Evolutionary conservation across 1,140 invertebrate genomes (phyloP).

Genomic region (Ceratitis capitata): DNA sequence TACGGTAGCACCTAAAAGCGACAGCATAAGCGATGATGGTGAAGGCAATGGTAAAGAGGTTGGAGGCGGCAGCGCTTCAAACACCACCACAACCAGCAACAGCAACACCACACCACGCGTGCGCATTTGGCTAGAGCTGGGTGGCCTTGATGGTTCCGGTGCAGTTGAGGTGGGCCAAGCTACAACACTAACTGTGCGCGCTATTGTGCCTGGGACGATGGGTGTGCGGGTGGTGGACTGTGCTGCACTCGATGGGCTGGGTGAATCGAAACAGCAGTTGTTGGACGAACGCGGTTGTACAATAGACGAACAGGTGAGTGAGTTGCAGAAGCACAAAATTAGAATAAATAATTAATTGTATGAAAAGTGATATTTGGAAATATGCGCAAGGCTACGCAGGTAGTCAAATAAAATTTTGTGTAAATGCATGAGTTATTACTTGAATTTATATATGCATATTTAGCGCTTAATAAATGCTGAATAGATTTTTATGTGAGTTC

Average conservation of each 20-base stretch:
- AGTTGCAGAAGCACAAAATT: neutral
- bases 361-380: neutral
- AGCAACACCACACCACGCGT: conserved; percentile 52
- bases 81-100: neutral
- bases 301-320: conserved; percentile 71
- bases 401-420: no score
- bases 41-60: neutral
- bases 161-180: conserved; percentile 77
- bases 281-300: conserved; percentile 77
- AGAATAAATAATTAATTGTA: neutral
- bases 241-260: conserved; percentile 77
- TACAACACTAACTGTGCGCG: conserved; percentile 74
- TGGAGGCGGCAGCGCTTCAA: neutral
- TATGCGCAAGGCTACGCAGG: no score
- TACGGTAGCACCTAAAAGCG: neutral
- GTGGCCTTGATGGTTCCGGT: conserved; percentile 65
- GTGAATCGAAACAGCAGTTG: conserved; percentile 75
- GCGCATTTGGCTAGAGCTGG: conserved; percentile 78
- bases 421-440: no score
- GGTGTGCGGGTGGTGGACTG: conserved; percentile 78
- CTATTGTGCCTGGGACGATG: conserved; percentile 74
- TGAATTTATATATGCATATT: no score
- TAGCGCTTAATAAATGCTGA: no score
- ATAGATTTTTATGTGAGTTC: no score
- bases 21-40: neutral